Evolutionary conservation across 2,113 vertebrate genomes (phyloP).

Genomic region (Meriones unguiculatus): DNA sequence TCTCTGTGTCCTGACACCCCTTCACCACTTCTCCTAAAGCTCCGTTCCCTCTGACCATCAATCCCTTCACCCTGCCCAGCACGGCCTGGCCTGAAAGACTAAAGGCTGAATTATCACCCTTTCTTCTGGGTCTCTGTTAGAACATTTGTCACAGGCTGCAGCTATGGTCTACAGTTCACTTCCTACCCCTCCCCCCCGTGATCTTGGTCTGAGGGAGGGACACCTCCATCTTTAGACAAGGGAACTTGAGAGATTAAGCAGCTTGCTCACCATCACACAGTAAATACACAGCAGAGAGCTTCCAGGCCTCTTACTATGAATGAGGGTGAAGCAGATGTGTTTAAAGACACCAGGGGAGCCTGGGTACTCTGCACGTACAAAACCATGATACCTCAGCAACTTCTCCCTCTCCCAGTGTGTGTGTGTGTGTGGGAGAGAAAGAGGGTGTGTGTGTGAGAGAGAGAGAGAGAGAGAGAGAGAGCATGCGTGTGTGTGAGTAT

Average conservation of each 20-base stretch:
- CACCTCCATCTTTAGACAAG: neutral
- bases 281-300: neutral
- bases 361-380: neutral
- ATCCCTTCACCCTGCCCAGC: neutral
- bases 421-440: neutral
- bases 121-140: neutral
- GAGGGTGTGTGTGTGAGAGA: neutral
- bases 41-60: rapidly evolving
- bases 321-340: neutral
- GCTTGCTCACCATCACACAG: neutral
- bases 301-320: neutral
- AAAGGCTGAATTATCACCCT: neutral
- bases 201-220: neutral
- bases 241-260: neutral
- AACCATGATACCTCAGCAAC: neutral
- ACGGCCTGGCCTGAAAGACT: neutral
- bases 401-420: neutral
- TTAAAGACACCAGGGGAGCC: neutral
- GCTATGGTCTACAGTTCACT: neutral
- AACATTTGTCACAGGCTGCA: neutral
- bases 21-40: neutral
- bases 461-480: neutral
- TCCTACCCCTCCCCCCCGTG: neutral
- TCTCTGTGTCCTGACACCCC: neutral
- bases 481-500: neutral